phyloP scores from a whole-genome alignment of 2,113 vertebrate genomes.

The Nycticebus coucang region DNA sequence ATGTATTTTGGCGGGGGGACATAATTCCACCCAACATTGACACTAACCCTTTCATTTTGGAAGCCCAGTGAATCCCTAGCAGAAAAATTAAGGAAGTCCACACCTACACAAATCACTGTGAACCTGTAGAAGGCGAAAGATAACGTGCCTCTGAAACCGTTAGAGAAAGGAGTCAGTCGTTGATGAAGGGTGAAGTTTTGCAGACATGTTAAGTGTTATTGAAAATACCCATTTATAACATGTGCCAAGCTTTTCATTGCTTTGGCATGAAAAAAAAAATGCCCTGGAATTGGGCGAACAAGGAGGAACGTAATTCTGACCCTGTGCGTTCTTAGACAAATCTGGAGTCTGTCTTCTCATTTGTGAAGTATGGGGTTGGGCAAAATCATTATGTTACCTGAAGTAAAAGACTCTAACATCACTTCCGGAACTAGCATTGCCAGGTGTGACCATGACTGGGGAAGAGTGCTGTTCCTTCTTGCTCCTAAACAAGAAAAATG shows the following conservation, averaged over 20 bases:
- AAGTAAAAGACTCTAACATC: neutral
- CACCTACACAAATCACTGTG: neutral
- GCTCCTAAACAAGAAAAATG: rapidly evolving
- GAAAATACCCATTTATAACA: neutral
- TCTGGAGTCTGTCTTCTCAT: neutral
- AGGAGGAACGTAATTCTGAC: neutral
- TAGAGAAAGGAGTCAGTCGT: too few species aligned
- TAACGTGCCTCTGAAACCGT: neutral
- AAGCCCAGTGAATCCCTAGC: neutral
- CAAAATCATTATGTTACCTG: neutral
- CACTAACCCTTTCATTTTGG: neutral
- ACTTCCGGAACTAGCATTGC: neutral
- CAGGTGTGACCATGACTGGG: too few species aligned
- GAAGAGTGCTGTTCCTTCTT: neutral
- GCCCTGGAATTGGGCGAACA: too few species aligned
- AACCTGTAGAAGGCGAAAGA: neutral
- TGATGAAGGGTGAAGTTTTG: neutral
- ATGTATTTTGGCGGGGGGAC: neutral
- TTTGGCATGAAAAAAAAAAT: neutral
- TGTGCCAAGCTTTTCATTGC: neutral
- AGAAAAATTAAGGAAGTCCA: neutral
- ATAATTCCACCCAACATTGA: neutral
- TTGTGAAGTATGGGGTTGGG: neutral
- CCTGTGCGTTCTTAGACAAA: neutral
- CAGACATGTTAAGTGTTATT: neutral